phyloP scores from a whole-genome alignment of 2,113 vertebrate species.

The Pachyramphus minor region DNA sequence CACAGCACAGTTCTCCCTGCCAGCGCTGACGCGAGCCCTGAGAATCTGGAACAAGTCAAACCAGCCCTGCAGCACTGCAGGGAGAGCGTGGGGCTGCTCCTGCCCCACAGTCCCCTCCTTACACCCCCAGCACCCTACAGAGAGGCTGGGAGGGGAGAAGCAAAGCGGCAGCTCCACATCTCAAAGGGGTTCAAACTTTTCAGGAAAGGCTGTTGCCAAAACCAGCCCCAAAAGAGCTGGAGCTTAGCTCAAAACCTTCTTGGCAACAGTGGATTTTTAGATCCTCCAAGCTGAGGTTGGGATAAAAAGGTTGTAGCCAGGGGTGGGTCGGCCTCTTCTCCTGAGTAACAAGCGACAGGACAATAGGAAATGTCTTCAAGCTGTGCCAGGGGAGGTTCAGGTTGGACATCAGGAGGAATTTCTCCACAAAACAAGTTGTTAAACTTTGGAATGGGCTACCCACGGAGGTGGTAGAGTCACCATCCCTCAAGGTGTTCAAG shows the following conservation, averaged over 20 bases:
- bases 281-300: not conserved
- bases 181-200: not conserved
- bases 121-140: not conserved
- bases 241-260: not conserved
- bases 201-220: not conserved
- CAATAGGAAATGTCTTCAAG: not conserved
- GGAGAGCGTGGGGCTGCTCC: not conserved
- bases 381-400: not conserved
- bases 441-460: not conserved
- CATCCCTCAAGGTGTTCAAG: not conserved
- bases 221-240: fast-evolving
- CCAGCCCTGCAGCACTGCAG: not conserved
- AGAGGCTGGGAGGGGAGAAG: not conserved
- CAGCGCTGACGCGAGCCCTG: conserved; percentile 66
- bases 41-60: conserved; percentile 41
- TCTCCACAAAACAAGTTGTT: not conserved
- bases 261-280: fast-evolving
- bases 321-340: fast-evolving
- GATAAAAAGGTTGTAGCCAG: not conserved
- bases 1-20: conserved; percentile 27
- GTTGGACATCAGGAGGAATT: not conserved
- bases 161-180: not conserved
- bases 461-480: not conserved
- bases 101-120: not conserved
- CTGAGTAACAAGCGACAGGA: not conserved